Evolutionary conservation across 2,888 invertebrate genomes (phyloP), one percentile per base, ranked within the genome.

Genomic region (Drosophila stalkeri): DNA sequence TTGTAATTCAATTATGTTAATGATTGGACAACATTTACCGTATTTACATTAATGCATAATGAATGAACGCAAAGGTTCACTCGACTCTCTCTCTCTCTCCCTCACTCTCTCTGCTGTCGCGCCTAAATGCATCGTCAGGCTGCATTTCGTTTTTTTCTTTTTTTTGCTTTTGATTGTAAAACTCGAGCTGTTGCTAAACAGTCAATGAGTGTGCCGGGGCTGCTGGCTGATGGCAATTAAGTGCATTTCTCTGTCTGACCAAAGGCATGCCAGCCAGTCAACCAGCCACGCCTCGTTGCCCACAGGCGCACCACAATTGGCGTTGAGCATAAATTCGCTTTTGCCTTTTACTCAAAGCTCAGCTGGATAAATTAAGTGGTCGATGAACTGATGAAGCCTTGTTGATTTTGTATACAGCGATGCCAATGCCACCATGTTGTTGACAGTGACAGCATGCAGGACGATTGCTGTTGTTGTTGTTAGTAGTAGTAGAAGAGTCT

Each of bases 1-100:
- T 91, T 91, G 91, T 92, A 91, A 91, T 91, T 91, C 92, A 91
- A 91, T 91, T 91, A 91, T 92, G 91, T 92, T 91, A 91, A 91
- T 91, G 92, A 91, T 92, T 91, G 91, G 90, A 92, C 91, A 92
- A 91, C 91, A 91, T 92, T 92, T 91, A 91, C 91, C 91, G 92
- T 91, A 91, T 91, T 91, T 91, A 91, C 91, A 91, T 91, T 92
- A 92, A 92, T 92, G 91, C 92, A 91, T 92, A 92, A 91, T 91
- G 91, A 92, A 92, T 91, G 89, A 91, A 86, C 81, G 77, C 49
- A 54, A 39, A 54, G 39, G 39, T n/a, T 35, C 51, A 1, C 31
- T 31, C 18, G 31, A 31, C 51, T 43, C 52, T 7, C 20, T 3
- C 2, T n/a, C 20, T 33, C 56, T 9, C 60, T 44, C n/a, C 9